phyloP scores from a whole-genome alignment of 2,113 vertebrate species.

The Sander vitreus region DNA sequence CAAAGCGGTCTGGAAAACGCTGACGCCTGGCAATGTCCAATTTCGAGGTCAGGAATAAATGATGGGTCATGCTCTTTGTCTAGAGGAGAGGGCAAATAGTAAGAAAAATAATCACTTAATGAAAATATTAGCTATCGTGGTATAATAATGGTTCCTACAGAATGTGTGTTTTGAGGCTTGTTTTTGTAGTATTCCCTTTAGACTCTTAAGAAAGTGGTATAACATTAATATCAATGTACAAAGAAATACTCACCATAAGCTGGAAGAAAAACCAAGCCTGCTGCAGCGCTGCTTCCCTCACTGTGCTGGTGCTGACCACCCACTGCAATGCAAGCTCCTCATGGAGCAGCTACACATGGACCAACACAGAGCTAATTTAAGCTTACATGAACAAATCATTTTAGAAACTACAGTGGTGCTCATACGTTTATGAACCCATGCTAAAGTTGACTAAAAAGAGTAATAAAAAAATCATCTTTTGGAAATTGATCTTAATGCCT shows the following conservation, averaged over 20 bases:
- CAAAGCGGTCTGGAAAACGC: conserved; percentile 91
- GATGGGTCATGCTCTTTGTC: conserved; percentile 91
- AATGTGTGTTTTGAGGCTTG: neutral
- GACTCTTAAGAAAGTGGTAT: neutral
- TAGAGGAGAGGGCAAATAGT: conserved; percentile 43
- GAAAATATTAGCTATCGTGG: neutral
- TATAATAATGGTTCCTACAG: neutral
- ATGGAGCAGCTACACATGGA: conserved; percentile 85
- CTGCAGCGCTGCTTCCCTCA: conserved; percentile 88
- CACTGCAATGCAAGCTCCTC: conserved; percentile 93
- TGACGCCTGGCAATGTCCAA: conserved; percentile 85
- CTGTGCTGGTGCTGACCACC: conserved; percentile 90
- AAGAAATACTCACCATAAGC: conserved; percentile 86
- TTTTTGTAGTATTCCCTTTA: neutral
- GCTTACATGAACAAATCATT: neutral
- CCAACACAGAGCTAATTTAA: conserved; percentile 31
- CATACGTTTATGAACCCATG: too few relatives aligned
- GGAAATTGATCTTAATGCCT: too few relatives aligned
- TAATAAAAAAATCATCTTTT: too few relatives aligned
- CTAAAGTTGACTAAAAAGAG: too few relatives aligned
- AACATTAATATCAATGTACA: neutral
- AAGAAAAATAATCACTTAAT: neutral
- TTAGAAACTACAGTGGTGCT: neutral
- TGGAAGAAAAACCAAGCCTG: conserved; percentile 95
- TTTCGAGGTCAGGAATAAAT: conserved; percentile 87